Base-by-base conservation (phyloP, 2,888 invertebrate species). In the Abscondita cerata region DNA sequence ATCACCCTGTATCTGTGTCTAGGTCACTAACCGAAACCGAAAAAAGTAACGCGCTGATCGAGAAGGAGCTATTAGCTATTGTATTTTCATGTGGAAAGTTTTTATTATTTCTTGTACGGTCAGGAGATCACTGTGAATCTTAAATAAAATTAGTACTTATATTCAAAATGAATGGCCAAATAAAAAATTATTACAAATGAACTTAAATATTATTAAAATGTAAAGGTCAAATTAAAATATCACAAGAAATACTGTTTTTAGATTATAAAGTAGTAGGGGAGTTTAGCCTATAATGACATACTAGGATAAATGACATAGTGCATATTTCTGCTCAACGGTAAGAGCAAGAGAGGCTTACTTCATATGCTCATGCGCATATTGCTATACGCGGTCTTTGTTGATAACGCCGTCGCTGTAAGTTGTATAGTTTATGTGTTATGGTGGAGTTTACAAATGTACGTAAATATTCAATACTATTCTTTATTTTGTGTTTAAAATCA, bases 51-150 rank as follows among this genome's bases (percentile, higher is more conserved):
- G 57, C 66, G 4, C 69, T 70, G 58, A 71, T 73, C 12, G 71
- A 73, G 57, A 73, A 73, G 55, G 74, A 75, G 59, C 50, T 69
- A 15, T 52, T 68, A 15, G 70, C 70, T 0, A 67, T 69, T 33
- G 40, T 64, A 38, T 73, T 70, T 68, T 69, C 63, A 5, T 68
- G 68, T 61, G 55, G 63, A 55, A 68, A 57, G 48, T 70, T 70
- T n/a, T 57, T 68, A 72, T 52, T 64, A 70, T 59, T 74, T 68
- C 64, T 57, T 72, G 9, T 75, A 65, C 59, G 73, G 66, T 8
- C 5, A 11, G 11, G 11, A 11, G 33, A 46, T 57, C 58, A 34
- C 19, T 36, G 48, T 67, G 62, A 9, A 59, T n/a, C n/a, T n/a
- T n/a, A n/a, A n/a, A n/a, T n/a, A n/a, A n/a, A n/a, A n/a, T n/a